These are phyloP conservation scores for Cephus rjabovi DNA, from an alignment of 2,888 invertebrate genomes.

Conservation along the genomic window DNA sequence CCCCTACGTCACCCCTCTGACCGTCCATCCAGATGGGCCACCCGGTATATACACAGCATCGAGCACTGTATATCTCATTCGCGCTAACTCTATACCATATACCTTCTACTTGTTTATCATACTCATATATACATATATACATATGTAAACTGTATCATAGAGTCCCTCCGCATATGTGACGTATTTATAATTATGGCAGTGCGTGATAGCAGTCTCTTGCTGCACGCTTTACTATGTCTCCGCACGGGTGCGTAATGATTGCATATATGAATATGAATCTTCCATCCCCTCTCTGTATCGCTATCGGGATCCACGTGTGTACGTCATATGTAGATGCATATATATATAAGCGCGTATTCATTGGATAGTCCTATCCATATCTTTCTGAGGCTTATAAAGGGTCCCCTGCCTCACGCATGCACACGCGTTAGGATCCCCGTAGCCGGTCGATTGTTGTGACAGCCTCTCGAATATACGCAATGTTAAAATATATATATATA, in stretches of 20 bases:
- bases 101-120: neutral
- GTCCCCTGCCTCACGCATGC: neutral
- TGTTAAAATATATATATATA: neutral
- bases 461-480: neutral
- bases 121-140: neutral
- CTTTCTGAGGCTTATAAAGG: neutral
- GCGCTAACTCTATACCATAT: neutral
- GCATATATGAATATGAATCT: neutral
- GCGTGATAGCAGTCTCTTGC: neutral
- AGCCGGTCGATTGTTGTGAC: neutral
- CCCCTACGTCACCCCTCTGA: neutral
- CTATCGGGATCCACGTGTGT: neutral
- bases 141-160: neutral
- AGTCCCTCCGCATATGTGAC: neutral
- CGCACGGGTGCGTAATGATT: neutral
- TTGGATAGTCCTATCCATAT: neutral
- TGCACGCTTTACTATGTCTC: neutral
- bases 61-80: neutral
- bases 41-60: neutral
- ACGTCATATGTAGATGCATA: neutral
- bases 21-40: neutral
- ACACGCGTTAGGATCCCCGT: neutral
- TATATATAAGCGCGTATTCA: neutral
- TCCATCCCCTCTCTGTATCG: neutral
- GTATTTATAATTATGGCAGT: neutral